Conservation (phyloP, 2,113 vertebrate genomes). For the Numida meleagris region DNA sequence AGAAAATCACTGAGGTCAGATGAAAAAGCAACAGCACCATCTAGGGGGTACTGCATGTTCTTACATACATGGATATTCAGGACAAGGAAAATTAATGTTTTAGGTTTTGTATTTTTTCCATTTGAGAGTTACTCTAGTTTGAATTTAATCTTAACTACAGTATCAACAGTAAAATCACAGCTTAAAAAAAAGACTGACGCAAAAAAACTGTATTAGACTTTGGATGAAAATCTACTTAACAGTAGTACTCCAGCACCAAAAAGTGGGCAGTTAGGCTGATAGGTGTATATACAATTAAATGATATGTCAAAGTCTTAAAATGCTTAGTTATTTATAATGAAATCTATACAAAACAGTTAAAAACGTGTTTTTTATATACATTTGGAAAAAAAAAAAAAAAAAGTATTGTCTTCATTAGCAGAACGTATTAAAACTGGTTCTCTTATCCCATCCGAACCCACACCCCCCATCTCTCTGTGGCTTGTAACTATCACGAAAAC, state of each 20-base stretch:
- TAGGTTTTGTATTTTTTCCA: conserved; percentile 44
- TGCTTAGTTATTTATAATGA: conserved; percentile 81
- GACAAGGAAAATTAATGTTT: not conserved
- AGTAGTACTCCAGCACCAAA: conserved; percentile 82
- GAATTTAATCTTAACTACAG: conserved; percentile 56
- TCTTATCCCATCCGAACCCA: conserved; percentile 3
- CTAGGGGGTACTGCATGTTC: conserved; percentile 59
- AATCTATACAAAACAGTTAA: conserved; percentile 84
- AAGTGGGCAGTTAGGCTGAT: conserved; percentile 76
- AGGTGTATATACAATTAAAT: conserved; percentile 75
- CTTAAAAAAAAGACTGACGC: conserved; percentile 60
- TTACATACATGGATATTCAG: not conserved
- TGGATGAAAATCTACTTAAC: conserved; percentile 78
- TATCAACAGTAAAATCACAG: conserved; percentile 63
- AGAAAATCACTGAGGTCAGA: not conserved
- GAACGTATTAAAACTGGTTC: conserved; percentile 67
- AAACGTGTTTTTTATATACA: conserved; percentile 80
- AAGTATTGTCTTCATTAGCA: conserved; percentile 71
- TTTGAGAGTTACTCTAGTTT: conserved; percentile 36
- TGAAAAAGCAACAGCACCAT: conserved; percentile 72
- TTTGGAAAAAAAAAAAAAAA: conserved; percentile 47
- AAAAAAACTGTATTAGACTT: conserved; percentile 75
- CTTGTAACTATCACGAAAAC: conserved; percentile 56
- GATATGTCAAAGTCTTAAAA: conserved; percentile 79
- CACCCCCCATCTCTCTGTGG: conserved; percentile 16